These are phyloP conservation scores for Ellobius talpinus DNA, from an alignment of 2,113 vertebrate genomes.

Conservation along the genomic window DNA sequence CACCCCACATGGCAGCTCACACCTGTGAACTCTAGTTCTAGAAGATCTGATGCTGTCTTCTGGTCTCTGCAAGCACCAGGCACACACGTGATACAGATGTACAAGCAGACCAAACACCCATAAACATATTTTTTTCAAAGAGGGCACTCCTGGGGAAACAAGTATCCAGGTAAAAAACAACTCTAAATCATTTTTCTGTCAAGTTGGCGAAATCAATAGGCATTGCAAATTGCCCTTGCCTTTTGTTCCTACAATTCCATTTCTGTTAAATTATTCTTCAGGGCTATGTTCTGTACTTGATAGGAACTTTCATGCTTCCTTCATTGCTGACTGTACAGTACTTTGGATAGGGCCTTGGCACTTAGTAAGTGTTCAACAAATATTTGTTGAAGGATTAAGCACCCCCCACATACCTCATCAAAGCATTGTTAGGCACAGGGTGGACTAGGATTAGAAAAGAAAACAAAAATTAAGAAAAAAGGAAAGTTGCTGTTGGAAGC, in stretches of 20 bases:
- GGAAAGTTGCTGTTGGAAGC: not conserved
- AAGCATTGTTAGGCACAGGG: not conserved
- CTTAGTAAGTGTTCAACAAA: not conserved
- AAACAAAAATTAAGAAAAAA: not conserved
- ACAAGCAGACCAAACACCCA: not conserved
- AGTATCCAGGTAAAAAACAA: not conserved
- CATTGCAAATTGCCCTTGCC: not conserved
- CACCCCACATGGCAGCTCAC: not conserved
- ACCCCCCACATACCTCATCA: not conserved
- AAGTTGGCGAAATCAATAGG: not conserved
- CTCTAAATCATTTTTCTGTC: not conserved
- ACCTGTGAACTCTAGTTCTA: not conserved
- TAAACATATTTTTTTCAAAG: not conserved
- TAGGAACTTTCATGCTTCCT: not conserved
- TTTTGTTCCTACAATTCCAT: not conserved
- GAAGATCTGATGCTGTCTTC: not conserved
- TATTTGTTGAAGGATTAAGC: not conserved
- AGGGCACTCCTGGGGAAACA: not conserved
- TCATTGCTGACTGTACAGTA: not conserved
- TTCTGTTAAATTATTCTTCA: slow-evolving; percentile 31
- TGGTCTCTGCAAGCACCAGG: too few relatives aligned
- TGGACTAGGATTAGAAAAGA: not conserved
- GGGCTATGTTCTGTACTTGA: not conserved
- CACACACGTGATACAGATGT: not conserved
- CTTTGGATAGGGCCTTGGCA: not conserved